Percentiles rank a stretch among this genome's conserved stretches.
Evolutionary conservation across 2,888 invertebrate species (phyloP).

Genomic region (Colostygia pectinataria): DNA sequence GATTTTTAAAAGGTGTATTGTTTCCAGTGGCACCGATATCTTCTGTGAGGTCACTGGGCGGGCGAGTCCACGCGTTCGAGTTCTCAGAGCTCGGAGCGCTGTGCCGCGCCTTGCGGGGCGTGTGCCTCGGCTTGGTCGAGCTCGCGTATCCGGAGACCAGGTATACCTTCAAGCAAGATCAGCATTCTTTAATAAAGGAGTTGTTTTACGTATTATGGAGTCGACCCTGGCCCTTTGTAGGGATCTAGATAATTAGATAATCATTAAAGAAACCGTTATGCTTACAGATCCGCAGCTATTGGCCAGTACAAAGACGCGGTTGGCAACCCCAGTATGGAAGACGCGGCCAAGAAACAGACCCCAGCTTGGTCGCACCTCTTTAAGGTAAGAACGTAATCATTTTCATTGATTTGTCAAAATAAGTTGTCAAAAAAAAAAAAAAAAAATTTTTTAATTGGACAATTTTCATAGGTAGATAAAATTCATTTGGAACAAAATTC

Average conservation of each 20-base stretch:
- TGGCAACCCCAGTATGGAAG: conserved; percentile 38
- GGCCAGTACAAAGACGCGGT: conserved; percentile 83
- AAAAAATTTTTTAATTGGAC: too few relatives aligned
- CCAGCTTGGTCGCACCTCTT: conserved; percentile 91
- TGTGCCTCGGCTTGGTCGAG: conserved; percentile 92
- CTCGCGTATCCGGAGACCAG: conserved; percentile 92
- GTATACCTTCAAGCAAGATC: too few relatives aligned
- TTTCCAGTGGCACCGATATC: conserved; percentile 40
- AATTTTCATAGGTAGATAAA: too few relatives aligned
- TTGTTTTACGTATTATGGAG: too few relatives aligned
- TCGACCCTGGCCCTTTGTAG: too few relatives aligned
- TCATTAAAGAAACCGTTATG: too few relatives aligned
- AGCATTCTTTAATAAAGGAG: too few relatives aligned
- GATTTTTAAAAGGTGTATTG: too few relatives aligned
- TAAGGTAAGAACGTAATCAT: conserved; percentile 74
- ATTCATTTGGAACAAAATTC: too few relatives aligned
- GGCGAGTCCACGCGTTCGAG: conserved; percentile 85
- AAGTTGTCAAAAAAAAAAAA: too few relatives aligned
- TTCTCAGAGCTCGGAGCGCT: conserved; percentile 88
- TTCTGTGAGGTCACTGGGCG: conserved; percentile 27
- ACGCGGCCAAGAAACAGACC: conserved; percentile 69
- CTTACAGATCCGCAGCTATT: conserved; percentile 72
- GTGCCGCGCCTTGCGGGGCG: conserved; percentile 88
- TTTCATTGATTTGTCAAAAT: background rate
- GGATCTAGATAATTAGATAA: too few relatives aligned